A percentile compares a stretch with the other conserved stretches of the same genome.
These are phyloP conservation scores for Mionectes olivaceus DNA, from an alignment of 2,797 vertebrate genomes.

Conservation along the genomic window DNA sequence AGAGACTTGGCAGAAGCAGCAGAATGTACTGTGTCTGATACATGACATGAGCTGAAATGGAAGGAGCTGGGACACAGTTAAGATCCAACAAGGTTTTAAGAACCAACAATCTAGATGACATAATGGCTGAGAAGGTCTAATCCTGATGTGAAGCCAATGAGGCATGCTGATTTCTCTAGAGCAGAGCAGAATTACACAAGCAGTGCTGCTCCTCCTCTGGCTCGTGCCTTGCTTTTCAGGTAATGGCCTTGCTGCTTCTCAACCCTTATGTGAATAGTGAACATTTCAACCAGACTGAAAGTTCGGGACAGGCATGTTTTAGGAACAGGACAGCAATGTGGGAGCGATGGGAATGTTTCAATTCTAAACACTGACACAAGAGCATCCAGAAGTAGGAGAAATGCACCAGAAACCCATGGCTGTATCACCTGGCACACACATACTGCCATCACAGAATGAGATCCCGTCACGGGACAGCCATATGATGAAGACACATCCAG, in stretches of 20 bases:
- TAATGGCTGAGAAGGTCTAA: neutral
- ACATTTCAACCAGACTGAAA: neutral
- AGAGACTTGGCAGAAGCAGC: neutral
- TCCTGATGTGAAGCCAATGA: neutral
- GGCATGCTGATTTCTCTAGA: neutral
- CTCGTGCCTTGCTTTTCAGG: neutral
- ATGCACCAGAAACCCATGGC: neutral
- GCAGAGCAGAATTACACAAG: neutral
- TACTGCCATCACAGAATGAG: neutral
- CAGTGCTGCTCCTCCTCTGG: neutral
- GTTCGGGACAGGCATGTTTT: neutral
- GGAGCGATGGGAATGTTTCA: rapidly evolving
- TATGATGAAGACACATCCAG: neutral
- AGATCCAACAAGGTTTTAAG: neutral
- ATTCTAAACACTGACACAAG: rapidly evolving
- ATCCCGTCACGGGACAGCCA: neutral
- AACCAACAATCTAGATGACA: neutral
- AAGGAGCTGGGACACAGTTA: neutral
- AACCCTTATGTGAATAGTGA: neutral
- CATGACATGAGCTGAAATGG: neutral
- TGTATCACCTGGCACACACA: neutral
- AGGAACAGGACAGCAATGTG: neutral
- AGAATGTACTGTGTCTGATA: neutral
- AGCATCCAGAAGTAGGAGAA: neutral
- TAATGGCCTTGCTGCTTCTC: neutral